Evolutionary conservation across 2,888 invertebrate genomes (phyloP).

Genomic region (Pachliopta kotzebuea): DNA sequence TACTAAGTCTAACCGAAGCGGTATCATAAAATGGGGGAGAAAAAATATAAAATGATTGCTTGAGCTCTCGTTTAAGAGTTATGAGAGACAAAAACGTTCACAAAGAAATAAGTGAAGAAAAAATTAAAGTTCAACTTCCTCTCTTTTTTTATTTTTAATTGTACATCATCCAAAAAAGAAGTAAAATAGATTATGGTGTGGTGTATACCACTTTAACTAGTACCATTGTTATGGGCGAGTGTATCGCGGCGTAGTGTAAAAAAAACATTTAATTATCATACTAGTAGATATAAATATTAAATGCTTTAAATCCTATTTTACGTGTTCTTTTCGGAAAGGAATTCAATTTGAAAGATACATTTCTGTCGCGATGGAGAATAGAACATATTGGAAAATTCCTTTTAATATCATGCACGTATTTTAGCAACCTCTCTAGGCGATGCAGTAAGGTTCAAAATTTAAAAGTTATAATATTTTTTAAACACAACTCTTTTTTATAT

Average conservation of each 20-base stretch:
- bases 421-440: constrained; percentile 1
- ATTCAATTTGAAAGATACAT: constrained; percentile 8
- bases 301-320: neutral
- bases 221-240: no score
- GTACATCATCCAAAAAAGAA: no score
- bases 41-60: no score
- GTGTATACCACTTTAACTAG: no score
- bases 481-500: neutral
- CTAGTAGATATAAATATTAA: neutral
- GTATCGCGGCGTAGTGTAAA: neutral
- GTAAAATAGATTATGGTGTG: no score
- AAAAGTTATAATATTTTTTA: neutral
- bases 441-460: neutral
- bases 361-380: constrained; percentile 6
- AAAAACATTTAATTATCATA: neutral
- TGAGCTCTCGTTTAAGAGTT: no score
- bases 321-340: neutral
- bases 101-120: no score
- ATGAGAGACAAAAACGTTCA: no score
- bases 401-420: constrained; percentile 7
- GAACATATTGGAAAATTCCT: constrained; percentile 14
- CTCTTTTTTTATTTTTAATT: no score
- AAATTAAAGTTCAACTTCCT: no score
- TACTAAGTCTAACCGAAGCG: no score
- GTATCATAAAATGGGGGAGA: no score